Conservation (phyloP, 2,797 vertebrate species). For the Neolamprologus multifasciatus region DNA sequence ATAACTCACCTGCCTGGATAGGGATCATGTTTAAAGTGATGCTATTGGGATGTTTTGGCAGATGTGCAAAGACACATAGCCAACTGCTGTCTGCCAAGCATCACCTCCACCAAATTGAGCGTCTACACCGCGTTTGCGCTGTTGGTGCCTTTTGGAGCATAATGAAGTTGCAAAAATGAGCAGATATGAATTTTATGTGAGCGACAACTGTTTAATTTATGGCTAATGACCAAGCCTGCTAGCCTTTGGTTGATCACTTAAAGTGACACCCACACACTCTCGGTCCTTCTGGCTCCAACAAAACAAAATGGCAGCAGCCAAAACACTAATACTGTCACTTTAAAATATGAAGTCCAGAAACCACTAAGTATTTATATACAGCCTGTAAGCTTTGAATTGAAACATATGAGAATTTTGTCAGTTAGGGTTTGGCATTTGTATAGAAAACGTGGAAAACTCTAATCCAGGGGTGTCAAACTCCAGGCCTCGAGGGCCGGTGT, state of each 20-base stretch:
- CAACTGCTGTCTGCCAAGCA: not conserved
- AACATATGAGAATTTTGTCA: not conserved
- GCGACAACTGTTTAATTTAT: not conserved
- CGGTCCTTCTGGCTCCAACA: not conserved
- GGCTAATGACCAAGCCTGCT: not conserved
- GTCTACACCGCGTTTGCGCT: not conserved
- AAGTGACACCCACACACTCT: not conserved
- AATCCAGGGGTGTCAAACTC: not conserved
- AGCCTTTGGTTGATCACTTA: not conserved
- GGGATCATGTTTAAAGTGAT: not conserved
- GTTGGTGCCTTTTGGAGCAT: not conserved
- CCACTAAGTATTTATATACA: not conserved
- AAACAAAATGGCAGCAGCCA: not conserved
- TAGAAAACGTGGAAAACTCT: not conserved
- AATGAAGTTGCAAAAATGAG: not conserved
- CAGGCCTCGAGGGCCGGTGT: too few relatives aligned
- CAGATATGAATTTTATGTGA: not conserved
- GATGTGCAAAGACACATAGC: not conserved
- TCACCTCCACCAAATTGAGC: not conserved
- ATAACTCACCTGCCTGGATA: not conserved
- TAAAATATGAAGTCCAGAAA: not conserved
- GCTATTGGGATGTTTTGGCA: not conserved
- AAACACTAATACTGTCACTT: not conserved
- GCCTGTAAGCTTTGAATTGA: not conserved
- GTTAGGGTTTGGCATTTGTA: not conserved